Evolutionary conservation across 2,797 vertebrate genomes (phyloP), one percentile per base, ranked within the genome.

Genomic region (Heliangelus exortis): DNA sequence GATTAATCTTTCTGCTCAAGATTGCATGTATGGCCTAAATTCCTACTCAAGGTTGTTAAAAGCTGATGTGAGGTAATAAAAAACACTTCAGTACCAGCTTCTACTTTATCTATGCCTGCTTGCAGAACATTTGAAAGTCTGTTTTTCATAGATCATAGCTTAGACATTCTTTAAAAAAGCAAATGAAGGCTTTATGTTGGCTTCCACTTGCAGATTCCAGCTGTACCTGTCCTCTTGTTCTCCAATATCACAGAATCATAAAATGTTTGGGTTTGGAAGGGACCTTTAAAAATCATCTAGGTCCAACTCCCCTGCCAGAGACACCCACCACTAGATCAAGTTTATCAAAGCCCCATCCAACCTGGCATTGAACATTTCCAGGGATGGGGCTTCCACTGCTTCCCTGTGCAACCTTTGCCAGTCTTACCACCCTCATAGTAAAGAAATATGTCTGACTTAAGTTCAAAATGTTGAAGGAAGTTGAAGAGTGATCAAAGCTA

Each of bases 21-120:
- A 14, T 4, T 18, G 11, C 2, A 1, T 29, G 5, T 16, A 3
- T 1, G 4, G 66, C 19, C 15, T 34, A 10, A 74, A 41, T 66
- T 61, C 13, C 12, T 77, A 17, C 20, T 73, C 3, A 5, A 7
- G 9, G 3, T 54, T 43, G 4, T 73, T 63, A 36, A 34, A 79
- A 87, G 21, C 29, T 54, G 25, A 81, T 19, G 10, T 8, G 47
- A 61, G 57, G 14, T 21, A 20, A 16, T 26, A 74, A 53, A 45
- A 83, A 15, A 6, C 23, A 59, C 10, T 53, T 93, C 20, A 14
- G 0, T 57, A 34, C n/a, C 12, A 75, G 25, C 11, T 45, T 72
- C 21, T 54, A 7, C 34, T 11, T 72, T 26, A 6, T 11, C 28
- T 45, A 0, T 58, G 25, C 12, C 62, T 87, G 20, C 17, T 62